A percentile compares a stretch with the other conserved stretches of the same genome.
Conservation (phyloP, 2,797 vertebrate genomes). For the Oreortyx pictus region DNA sequence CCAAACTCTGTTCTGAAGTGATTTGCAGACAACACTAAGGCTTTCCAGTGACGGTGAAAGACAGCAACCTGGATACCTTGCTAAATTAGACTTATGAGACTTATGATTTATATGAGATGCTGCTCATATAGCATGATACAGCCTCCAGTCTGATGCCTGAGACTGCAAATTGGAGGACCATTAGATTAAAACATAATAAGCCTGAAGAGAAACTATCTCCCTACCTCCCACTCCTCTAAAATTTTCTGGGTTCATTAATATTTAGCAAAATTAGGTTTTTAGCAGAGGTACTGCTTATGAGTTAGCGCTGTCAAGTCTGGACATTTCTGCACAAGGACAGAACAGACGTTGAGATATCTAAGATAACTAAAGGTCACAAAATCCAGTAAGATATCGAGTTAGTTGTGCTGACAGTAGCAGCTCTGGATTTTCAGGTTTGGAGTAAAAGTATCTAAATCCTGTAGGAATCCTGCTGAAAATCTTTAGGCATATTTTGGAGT, state of each 20-base stretch:
- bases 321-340: background rate
- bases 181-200: background rate
- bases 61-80: background rate
- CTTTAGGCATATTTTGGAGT: background rate
- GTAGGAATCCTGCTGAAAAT: background rate
- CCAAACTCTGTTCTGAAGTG: background rate
- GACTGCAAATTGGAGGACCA: rapidly evolving
- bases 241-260: background rate
- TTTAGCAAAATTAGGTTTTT: background rate
- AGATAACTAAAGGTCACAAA: background rate
- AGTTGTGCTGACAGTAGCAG: background rate
- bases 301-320: background rate
- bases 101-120: no score
- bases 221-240: background rate
- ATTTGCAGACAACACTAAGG: background rate
- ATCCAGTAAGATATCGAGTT: background rate
- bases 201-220: background rate
- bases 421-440: background rate
- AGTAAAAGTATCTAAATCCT: background rate
- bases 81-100: background rate
- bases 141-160: background rate
- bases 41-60: background rate
- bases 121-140: background rate
- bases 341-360: background rate
- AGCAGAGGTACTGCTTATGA: background rate